Conservation (phyloP, 2,113 vertebrate genomes). For the Pseudolaguvia tuberculata region DNA sequence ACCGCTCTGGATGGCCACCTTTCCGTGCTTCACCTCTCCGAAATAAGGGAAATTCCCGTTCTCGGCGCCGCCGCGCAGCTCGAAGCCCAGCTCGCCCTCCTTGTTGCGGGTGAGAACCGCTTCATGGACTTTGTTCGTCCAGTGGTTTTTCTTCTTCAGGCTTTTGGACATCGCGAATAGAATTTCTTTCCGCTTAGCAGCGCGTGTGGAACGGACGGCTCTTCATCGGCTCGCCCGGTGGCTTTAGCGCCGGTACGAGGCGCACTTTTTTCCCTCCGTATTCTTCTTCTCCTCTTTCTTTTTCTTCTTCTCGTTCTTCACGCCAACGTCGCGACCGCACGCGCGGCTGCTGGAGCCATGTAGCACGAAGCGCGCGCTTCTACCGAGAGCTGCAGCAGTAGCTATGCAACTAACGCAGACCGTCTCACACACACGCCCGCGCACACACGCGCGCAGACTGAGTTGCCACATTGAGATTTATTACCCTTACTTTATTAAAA, state of each 20-base stretch:
- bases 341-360: constrained; percentile 4
- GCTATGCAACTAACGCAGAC: constrained; percentile 55
- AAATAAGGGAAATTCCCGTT: constrained; percentile 94
- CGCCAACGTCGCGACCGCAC: constrained; percentile 6
- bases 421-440: constrained; percentile 51
- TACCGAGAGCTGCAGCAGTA: constrained; percentile 57
- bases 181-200: constrained; percentile 53
- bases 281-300: background rate
- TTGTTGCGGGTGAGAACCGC: constrained; percentile 83
- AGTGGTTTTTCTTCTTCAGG: constrained; percentile 99
- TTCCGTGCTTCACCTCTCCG: constrained; percentile 89
- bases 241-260: constrained; percentile 47
- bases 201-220: constrained; percentile 55
- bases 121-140: constrained; percentile 99
- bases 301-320: background rate
- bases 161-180: constrained; percentile 93
- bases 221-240: constrained; percentile 50
- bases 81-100: constrained; percentile 94
- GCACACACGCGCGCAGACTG: constrained; percentile 49
- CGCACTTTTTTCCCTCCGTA: constrained; percentile 40
- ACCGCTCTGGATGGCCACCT: constrained; percentile 91
- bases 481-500: background rate
- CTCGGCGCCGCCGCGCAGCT: constrained; percentile 92
- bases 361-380: constrained; percentile 11
- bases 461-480: constrained; percentile 11